Percentiles rank a stretch among this genome's conserved stretches.
Evolutionary conservation across 2,113 vertebrate genomes (phyloP).

Genomic region (Amblyopsis rosae): DNA sequence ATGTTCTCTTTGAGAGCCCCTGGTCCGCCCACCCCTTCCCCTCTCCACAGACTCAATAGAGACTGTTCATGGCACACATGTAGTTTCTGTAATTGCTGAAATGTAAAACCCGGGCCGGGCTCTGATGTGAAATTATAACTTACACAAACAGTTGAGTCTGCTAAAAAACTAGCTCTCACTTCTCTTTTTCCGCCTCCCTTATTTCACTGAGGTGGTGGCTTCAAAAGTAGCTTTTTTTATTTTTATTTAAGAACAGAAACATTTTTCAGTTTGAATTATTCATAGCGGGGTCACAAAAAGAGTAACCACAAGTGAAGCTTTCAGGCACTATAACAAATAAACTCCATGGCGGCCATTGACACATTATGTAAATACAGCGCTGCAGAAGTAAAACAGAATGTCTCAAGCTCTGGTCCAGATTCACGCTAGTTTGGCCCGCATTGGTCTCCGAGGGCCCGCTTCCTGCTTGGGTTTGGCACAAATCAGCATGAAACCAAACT

Average conservation of each 20-base stretch:
- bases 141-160: conserved; percentile 70
- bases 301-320: conserved; percentile 70
- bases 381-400: conserved; percentile 59
- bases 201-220: conserved; percentile 27
- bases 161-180: conserved; percentile 58
- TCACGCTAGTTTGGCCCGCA: conserved; percentile 54
- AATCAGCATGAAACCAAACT: conserved; percentile 50
- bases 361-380: conserved; percentile 69
- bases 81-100: conserved; percentile 75
- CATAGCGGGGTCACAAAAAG: conserved; percentile 55
- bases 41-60: conserved; percentile 73
- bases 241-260: conserved; percentile 48
- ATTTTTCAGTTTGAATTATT: conserved; percentile 70
- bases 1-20: conserved; percentile 61
- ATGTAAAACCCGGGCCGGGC: conserved; percentile 66
- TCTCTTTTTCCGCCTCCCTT: conserved; percentile 46
- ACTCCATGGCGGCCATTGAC: conserved; percentile 60
- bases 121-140: conserved; percentile 76
- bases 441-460: conserved; percentile 52
- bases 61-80: conserved; percentile 73
- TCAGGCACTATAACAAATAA: conserved; percentile 71
- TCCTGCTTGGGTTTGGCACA: conserved; percentile 69
- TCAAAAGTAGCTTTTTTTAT: conserved; percentile 52
- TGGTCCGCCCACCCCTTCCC: conserved; percentile 41
- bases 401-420: conserved; percentile 49